A percentile compares a stretch with the other conserved stretches of the same genome.
phyloP scores from a whole-genome alignment of 2,888 invertebrate species.

The Ormyrus thymus region DNA sequence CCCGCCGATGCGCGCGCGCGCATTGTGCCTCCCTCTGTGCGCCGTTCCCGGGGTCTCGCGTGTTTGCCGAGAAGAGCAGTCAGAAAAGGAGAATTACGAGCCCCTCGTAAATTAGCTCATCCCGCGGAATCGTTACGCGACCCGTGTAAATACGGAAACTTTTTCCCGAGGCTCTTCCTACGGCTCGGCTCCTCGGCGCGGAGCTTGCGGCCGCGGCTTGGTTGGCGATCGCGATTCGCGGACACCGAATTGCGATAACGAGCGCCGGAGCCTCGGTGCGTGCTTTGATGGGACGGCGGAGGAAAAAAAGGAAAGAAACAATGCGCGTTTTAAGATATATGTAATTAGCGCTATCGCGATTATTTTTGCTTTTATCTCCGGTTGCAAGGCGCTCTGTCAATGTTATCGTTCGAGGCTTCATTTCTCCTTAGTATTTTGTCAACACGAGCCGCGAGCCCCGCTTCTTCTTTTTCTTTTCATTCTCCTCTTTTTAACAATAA shows the following conservation, averaged over 20 bases:
- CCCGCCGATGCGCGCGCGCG: slow-evolving; percentile 18
- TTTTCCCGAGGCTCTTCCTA: no score
- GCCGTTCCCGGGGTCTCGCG: not conserved
- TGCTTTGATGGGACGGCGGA: no score
- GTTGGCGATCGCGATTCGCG: no score
- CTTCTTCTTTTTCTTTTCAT: slow-evolving; percentile 3
- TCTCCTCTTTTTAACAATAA: slow-evolving; percentile 62
- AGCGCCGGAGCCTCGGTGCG: no score
- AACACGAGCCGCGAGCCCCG: slow-evolving; percentile 58
- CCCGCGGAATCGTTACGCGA: slow-evolving; percentile 8
- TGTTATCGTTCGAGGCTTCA: slow-evolving; percentile 48
- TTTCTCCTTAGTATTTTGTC: slow-evolving; percentile 61
- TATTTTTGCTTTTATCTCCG: slow-evolving; percentile 33
- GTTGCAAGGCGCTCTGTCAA: slow-evolving; percentile 12
- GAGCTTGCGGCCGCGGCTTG: no score
- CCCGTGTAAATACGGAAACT: not conserved
- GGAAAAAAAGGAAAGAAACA: no score
- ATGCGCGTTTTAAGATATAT: not conserved
- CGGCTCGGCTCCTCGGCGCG: no score
- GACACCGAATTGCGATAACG: no score
- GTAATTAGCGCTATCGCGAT: slow-evolving; percentile 13
- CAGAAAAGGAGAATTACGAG: slow-evolving; percentile 32
- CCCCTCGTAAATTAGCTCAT: slow-evolving; percentile 26
- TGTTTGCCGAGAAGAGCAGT: slow-evolving; percentile 26
- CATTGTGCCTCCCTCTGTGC: not conserved